These are phyloP conservation scores for Triops longicaudatus DNA, from an alignment of 1,140 invertebrate genomes.

Conservation along the genomic window DNA sequence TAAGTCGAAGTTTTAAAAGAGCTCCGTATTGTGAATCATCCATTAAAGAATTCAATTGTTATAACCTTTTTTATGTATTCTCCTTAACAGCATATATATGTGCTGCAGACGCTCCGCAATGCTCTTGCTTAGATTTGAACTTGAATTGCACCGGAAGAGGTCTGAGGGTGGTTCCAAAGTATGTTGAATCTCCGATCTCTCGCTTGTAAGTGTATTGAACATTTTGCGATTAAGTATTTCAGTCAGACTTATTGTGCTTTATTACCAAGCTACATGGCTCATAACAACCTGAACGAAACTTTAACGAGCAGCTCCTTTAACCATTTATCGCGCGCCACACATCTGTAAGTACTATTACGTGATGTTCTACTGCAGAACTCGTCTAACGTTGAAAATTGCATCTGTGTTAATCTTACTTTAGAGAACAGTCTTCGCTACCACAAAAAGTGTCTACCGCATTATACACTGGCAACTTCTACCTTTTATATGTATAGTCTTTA, in stretches of 20 bases:
- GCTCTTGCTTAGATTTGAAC: conserved; percentile 37
- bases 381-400: too few species aligned
- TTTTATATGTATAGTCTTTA: too few species aligned
- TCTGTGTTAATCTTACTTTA: too few species aligned
- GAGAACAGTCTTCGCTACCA: too few species aligned
- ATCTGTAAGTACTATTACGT: too few species aligned
- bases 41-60: neutral
- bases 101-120: conserved; percentile 34
- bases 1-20: too few species aligned
- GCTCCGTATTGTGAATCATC: neutral
- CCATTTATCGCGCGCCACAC: conserved; percentile 33
- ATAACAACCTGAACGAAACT: conserved; percentile 35
- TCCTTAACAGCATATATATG: conserved; percentile 35
- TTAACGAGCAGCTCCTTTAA: conserved; percentile 35
- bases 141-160: conserved; percentile 37
- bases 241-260: too few species aligned
- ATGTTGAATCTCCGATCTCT: conserved; percentile 38
- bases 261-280: conserved; percentile 35
- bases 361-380: too few species aligned
- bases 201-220: conserved; percentile 35
- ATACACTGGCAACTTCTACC: too few species aligned
- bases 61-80: too few species aligned
- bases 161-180: conserved; percentile 34
- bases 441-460: too few species aligned
- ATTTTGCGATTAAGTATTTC: too few species aligned